Evolutionary conservation across 2,113 vertebrate genomes (phyloP), one percentile per base, ranked within the genome.

Genomic region (Tympanuchus pallidicinctus): DNA sequence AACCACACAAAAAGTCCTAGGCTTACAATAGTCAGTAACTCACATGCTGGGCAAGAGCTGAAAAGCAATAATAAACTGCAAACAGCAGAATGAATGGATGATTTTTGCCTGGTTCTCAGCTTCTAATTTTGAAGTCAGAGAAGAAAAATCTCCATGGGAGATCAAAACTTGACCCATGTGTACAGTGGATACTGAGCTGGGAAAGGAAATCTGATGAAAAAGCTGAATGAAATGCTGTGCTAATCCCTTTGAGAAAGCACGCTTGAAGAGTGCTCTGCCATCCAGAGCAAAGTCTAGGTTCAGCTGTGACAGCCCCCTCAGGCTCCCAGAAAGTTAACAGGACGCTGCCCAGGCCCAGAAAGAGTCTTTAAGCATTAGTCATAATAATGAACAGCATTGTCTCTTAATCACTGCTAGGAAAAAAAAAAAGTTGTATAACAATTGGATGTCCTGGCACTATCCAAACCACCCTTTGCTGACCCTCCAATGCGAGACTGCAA

Each of bases 191-290:
- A 92, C 73, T 91, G 80, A 94, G 86, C 89, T 95, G 89, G 79
- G 92, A 93, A 95, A 95, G 85, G 84, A 86, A 95, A 89, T 80
- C 73, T 91, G 80, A 93, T 94, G 87, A 86, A 97, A 97, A 97
- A 97, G 84, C 82, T 97, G 96, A 96, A 97, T 97, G 97, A 97
- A 97, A 96, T 91, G 87, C 91, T 91, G 63, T 61, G 77, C 75
- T 96, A 97, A 97, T 96, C 94, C 93, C 84, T 96, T 92, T 86
- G 90, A 96, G 94, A 94, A 96, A 97, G 90, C 94, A 90, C 59
- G 95, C 95, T 96, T 96, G 95, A 96, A 95, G 93, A 93, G 90
- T 92, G 94, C 93, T 94, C 94, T 97, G 96, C 95, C 94, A 96
- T 95, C 95, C 94, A 97, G 93, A 95, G 95, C 90, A 95, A 97